Evolutionary conservation across 2,797 vertebrate genomes (phyloP).

Genomic region (Mallotus villosus): DNA sequence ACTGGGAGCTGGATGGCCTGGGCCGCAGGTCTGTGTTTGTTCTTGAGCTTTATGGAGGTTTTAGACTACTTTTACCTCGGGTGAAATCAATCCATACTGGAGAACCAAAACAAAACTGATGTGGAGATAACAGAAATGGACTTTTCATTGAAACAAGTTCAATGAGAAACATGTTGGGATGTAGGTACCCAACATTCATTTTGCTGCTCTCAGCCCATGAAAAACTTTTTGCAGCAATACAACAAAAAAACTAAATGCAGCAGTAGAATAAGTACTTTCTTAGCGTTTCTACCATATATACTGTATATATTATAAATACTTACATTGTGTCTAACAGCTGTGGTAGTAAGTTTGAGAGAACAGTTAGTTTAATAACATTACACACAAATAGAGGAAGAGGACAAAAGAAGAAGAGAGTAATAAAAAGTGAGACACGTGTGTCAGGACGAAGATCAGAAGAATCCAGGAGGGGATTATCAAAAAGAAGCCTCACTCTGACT

Average conservation of each 20-base stretch:
- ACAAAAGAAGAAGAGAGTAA: not conserved
- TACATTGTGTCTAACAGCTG: too few species aligned
- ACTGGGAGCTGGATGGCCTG: constrained; percentile 56
- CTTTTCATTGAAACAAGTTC: constrained; percentile 68
- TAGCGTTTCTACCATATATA: too few species aligned
- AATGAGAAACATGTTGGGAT: constrained; percentile 67
- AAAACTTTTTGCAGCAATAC: constrained; percentile 27
- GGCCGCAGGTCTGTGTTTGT: constrained; percentile 55
- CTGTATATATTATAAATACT: too few species aligned
- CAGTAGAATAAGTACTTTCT: not conserved
- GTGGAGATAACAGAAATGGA: constrained; percentile 61
- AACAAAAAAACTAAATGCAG: not conserved
- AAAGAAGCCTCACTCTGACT: not conserved
- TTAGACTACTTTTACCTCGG: constrained; percentile 62
- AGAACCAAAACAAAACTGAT: constrained; percentile 70
- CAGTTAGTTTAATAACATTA: too few species aligned
- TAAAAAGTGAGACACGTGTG: not conserved
- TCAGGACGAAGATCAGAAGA: not conserved
- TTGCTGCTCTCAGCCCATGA: constrained; percentile 60
- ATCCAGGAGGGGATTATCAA: not conserved
- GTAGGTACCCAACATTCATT: constrained; percentile 46
- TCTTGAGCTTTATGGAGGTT: constrained; percentile 60
- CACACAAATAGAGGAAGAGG: too few species aligned
- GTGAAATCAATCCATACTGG: constrained; percentile 66
- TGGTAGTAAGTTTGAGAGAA: too few species aligned